Conservation (phyloP, 2,888 invertebrate species). For the Copidosoma aretas region DNA sequence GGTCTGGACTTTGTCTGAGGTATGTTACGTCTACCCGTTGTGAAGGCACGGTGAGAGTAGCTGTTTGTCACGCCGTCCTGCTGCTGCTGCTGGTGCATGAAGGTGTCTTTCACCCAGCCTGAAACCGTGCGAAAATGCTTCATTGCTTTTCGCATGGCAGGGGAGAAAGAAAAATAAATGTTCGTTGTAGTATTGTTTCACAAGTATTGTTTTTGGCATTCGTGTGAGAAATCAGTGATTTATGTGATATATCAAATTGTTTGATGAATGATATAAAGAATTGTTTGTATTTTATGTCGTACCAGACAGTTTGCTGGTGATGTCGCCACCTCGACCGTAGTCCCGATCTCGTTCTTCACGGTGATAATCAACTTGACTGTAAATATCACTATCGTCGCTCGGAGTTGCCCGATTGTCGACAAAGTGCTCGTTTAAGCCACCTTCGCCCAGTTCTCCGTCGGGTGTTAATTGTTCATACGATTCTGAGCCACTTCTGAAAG, state of each 20-base stretch:
- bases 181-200: not conserved
- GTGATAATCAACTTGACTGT: constrained; percentile 70
- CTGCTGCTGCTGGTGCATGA: constrained; percentile 60
- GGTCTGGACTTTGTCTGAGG: constrained; percentile 70
- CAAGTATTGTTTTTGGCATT: not conserved
- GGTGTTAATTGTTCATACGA: constrained; percentile 69
- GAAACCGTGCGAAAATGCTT: constrained; percentile 42
- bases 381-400: constrained; percentile 75
- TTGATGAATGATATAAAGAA: not conserved
- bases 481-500: constrained; percentile 65
- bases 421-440: constrained; percentile 58
- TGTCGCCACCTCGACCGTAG: constrained; percentile 54
- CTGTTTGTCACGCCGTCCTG: constrained; percentile 67
- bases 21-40: constrained; percentile 72
- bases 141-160: constrained; percentile 41
- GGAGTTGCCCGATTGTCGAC: constrained; percentile 62
- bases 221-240: not conserved
- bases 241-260: not conserved
- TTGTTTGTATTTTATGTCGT: constrained; percentile 26
- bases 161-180: constrained; percentile 1
- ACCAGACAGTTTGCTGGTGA: constrained; percentile 59
- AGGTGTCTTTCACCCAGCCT: constrained; percentile 67
- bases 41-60: constrained; percentile 74
- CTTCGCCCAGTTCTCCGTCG: constrained; percentile 61
- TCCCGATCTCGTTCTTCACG: constrained; percentile 65